A percentile compares a stretch with the other conserved stretches of the same genome.
Conservation (phyloP, 2,797 vertebrate species). For the Macroramphosus scolopax region DNA sequence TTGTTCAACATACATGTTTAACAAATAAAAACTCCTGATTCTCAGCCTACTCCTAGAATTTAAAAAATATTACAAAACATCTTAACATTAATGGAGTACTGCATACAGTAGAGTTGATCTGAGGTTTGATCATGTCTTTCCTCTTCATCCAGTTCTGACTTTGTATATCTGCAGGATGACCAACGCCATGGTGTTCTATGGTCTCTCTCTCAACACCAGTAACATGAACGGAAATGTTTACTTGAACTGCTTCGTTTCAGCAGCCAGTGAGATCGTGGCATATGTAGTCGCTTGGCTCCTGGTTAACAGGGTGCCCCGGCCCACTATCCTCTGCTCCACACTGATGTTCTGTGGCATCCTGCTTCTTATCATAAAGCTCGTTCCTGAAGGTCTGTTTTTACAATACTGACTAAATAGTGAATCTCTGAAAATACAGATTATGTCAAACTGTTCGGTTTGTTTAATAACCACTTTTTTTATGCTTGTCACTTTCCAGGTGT, state of each 20-base stretch:
- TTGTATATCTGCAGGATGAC: constrained; percentile 31
- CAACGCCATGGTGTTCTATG: constrained; percentile 45
- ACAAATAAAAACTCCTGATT: too few relatives aligned
- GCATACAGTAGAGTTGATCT: too few relatives aligned
- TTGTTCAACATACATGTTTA: too few relatives aligned
- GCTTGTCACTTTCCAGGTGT: constrained; percentile 59
- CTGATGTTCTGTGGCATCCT: constrained; percentile 47
- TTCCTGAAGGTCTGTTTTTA: constrained; percentile 52
- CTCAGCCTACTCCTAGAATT: too few relatives aligned
- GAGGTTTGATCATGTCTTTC: too few relatives aligned
- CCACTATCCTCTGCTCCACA: constrained; percentile 33
- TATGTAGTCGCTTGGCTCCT: constrained; percentile 42
- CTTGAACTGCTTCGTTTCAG: constrained; percentile 66
- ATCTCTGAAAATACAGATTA: background rate
- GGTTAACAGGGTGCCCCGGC: constrained; percentile 28
- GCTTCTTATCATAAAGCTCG: constrained; percentile 49
- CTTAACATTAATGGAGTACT: too few relatives aligned
- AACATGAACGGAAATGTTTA: constrained; percentile 64
- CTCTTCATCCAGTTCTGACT: background rate
- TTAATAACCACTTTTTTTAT: constrained; percentile 7
- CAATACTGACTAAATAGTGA: too few relatives aligned
- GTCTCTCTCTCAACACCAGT: constrained; percentile 62
- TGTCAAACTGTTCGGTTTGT: too few relatives aligned
- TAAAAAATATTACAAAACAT: too few relatives aligned
- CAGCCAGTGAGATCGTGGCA: constrained; percentile 39